phyloP scores from a whole-genome alignment of 1,140 invertebrate genomes.

The Formica selysi region DNA sequence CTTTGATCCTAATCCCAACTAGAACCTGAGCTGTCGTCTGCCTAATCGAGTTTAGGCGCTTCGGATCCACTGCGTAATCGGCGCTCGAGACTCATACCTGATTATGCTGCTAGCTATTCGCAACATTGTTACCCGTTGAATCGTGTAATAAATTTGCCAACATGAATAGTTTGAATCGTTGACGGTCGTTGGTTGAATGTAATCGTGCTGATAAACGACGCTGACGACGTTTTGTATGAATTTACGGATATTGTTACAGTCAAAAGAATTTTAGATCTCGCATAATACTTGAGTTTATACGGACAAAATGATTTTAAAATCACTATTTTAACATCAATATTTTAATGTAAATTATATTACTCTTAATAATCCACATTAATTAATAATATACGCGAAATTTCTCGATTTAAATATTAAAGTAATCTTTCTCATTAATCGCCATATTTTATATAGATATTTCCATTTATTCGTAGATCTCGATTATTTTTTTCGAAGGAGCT shows the following conservation, averaged over 20 bases:
- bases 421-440: not conserved
- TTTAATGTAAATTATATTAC: slow-evolving; percentile 1
- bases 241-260: not conserved
- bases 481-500: not conserved
- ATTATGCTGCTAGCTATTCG: slow-evolving; percentile 59
- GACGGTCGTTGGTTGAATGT: slow-evolving; percentile 47
- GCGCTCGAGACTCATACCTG: slow-evolving; percentile 64
- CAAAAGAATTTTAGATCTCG: not conserved
- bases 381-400: not conserved
- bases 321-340: not conserved
- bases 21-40: slow-evolving; percentile 67
- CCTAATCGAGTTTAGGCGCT: slow-evolving; percentile 67
- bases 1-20: slow-evolving; percentile 73
- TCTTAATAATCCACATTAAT: not conserved
- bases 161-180: slow-evolving; percentile 56
- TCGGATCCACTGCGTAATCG: slow-evolving; percentile 51
- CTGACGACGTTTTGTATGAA: not conserved
- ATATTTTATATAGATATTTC: not conserved
- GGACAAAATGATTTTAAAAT: not conserved
- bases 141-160: slow-evolving; percentile 57
- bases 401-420: slow-evolving; percentile 6
- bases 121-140: slow-evolving; percentile 31
- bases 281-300: not conserved
- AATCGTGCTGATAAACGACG: slow-evolving; percentile 33
- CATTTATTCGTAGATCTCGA: not conserved